Evolutionary conservation across 2,113 vertebrate genomes (phyloP).

Genomic region (Lepus timidus): DNA sequence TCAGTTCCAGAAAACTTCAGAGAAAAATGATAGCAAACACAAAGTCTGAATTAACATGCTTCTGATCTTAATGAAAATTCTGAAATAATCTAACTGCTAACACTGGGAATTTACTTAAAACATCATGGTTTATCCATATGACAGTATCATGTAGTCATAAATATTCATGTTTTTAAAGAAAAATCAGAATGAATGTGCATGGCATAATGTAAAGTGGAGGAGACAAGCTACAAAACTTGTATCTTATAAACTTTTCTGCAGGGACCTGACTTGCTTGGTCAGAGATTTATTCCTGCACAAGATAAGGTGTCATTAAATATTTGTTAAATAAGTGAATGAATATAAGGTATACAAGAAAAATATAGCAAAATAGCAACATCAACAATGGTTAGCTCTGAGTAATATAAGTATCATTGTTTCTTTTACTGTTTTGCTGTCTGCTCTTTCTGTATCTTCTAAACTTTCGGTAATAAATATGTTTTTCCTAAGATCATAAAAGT

Average conservation of each 20-base stretch:
- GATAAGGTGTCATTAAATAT: background rate
- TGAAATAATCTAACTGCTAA: background rate
- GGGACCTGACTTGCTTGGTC: background rate
- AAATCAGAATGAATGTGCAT: background rate
- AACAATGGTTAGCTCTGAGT: background rate
- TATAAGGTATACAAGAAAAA: background rate
- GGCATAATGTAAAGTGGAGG: background rate
- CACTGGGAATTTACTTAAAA: background rate
- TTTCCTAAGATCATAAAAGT: background rate
- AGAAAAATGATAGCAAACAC: background rate
- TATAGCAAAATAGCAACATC: background rate
- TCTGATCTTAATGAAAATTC: background rate
- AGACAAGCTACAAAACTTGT: background rate
- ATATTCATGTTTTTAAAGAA: background rate
- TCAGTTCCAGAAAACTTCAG: conserved; percentile 7
- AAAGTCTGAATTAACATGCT: background rate
- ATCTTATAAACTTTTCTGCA: background rate
- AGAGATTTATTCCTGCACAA: background rate
- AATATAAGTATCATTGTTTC: background rate
- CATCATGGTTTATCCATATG: background rate
- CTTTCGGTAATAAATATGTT: background rate
- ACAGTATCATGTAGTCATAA: background rate
- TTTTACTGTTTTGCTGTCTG: background rate
- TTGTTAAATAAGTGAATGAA: background rate
- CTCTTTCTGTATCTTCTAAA: background rate